Evolutionary conservation across 2,888 invertebrate genomes (phyloP), one percentile per base, ranked within the genome.

Genomic region (Ophioninae sp.): DNA sequence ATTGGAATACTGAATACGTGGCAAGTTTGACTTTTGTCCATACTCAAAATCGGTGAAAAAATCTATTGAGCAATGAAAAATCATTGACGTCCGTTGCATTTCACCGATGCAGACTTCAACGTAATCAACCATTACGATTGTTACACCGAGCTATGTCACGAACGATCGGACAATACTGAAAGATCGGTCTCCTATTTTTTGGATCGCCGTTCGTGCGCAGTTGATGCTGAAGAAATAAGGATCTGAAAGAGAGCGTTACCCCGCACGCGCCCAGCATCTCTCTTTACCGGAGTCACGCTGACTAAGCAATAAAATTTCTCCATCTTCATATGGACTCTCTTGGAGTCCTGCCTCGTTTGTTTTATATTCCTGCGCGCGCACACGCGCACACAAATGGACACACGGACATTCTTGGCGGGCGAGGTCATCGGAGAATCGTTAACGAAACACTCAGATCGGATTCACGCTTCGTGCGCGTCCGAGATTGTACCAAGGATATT

Each of bases 281-380:
- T 65, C 39, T 71, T 69, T 69, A 56, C 22, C 69, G 56, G 13
- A 81, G 83, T 83, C 81, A 83, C 74, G 83, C 83, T 83, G 83
- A 83, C 83, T 73, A 64, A 78, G 81, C 78, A 78, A 79, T 78
- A 81, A 81, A 78, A 75, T 81, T 84, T 75, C 78, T 72, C 41
- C 78, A 79, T 81, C 81, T 63, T 73, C 67, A 58, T 79, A 51
- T n/a, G 22, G 67, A 67, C 65, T 72, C 41, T 59, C 69, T 44
- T 39, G 7, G 2, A 78, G 68, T 41, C 64, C 23, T 59, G 73
- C 73, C 73, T 61, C 81, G 44, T 71, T 69, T n/a, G 30, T 7
- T 78, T 78, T 51, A 74, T 59, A 23, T 68, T 37, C 58, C 72
- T 73, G 58, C 6, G 59, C 59, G 6, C 3, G n/a, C 13, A 30